Evolutionary conservation across 2,888 invertebrate genomes (phyloP), one percentile per base, ranked within the genome.

Genomic region (Onthophagus sagittarius): DNA sequence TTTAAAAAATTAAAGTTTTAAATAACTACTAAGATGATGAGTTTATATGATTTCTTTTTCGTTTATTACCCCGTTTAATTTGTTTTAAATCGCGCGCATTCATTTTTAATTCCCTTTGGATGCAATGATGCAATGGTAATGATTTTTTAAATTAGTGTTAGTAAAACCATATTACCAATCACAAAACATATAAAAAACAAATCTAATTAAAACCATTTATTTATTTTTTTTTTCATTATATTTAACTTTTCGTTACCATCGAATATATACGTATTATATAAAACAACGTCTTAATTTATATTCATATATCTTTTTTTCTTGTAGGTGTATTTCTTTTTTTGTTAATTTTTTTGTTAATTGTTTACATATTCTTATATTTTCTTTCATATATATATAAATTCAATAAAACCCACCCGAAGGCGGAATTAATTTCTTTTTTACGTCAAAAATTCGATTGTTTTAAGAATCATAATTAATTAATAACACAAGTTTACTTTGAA

Each of bases 241-340:
- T 65, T 72, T 72, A 72, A 64, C 15, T 62, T 71, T 53, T 23
- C 23, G 23, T 23, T 53, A 53, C 6, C 39, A 53, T 53, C 11
- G 39, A 4, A 53, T 53, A 53, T 53, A 53, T 53, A 53, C 39
- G 31, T 64, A 72, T 72, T n/a, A 72, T 72, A 72, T 72, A 72
- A 72, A 72, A 72, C 72, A 72, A 72, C 72, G 64, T 72, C 32
- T 63, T 81, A 77, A 77, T 32, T n/a, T 67, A 67, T 32, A 23
- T 78, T 75, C 73, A 73, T 74, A 76, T 75, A 73, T 72, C 74
- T 77, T 76, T 53, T 53, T 53, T 53, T 53, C 33, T 53, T 53
- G 9, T 53, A 3, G 23, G 39, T 53, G 39, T 53, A 53, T 53
- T 4, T 33, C 33, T 33, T 53, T 9, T 53, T 53, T 11, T 11